These are phyloP conservation scores for Decapterus maruadsi DNA, from an alignment of 2,797 vertebrate species.

Conservation along the genomic window DNA sequence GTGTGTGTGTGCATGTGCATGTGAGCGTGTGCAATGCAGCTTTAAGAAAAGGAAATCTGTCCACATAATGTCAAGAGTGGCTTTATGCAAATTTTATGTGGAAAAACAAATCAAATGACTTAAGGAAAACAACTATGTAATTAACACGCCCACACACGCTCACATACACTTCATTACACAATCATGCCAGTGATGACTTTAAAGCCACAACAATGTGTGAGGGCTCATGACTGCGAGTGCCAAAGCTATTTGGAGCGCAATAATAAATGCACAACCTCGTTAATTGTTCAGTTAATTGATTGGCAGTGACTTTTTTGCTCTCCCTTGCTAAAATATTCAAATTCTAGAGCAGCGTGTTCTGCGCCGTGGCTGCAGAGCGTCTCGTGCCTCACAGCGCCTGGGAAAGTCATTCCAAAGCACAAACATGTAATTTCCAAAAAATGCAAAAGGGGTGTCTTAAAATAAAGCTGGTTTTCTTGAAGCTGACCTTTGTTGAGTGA, in stretches of 20 bases:
- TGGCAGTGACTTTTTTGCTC: constrained; percentile 14
- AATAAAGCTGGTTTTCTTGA: constrained; percentile 45
- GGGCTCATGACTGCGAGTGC: constrained; percentile 25
- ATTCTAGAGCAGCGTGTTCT: constrained; percentile 32
- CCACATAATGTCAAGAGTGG: constrained; percentile 24
- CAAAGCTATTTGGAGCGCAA: constrained; percentile 33
- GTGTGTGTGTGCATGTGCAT: background rate
- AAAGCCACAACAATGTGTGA: constrained; percentile 49
- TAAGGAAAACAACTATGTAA: constrained; percentile 43
- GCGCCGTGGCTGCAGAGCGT: background rate
- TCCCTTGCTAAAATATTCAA: constrained; percentile 22
- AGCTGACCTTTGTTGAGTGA: constrained; percentile 40
- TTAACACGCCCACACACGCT: constrained; percentile 47
- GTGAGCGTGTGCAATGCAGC: background rate
- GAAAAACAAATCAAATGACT: constrained; percentile 50
- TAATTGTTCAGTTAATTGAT: constrained; percentile 37
- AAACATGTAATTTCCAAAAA: constrained; percentile 59
- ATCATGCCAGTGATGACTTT: constrained; percentile 52
- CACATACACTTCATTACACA: constrained; percentile 48
- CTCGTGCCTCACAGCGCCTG: constrained; percentile 33
- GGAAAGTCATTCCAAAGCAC: constrained; percentile 35
- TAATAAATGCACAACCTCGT: constrained; percentile 32
- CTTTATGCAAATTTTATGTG: constrained; percentile 32
- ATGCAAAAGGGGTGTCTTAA: constrained; percentile 37
- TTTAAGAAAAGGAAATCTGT: constrained; percentile 37